Conservation (phyloP, 2,113 vertebrate species). For the Oreochromis spilurus region DNA sequence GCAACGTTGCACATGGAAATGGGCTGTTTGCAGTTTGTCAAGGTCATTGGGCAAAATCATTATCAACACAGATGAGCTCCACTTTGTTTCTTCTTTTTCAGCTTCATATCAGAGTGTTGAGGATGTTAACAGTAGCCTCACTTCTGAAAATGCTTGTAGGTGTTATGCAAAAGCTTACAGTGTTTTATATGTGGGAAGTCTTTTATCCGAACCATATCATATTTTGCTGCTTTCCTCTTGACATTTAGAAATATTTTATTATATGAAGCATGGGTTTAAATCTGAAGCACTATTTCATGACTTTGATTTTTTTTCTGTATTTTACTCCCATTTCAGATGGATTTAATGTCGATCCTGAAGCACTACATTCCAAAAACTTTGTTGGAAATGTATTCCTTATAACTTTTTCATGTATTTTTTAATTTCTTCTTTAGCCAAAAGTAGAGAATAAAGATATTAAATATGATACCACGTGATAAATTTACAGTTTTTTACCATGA, state of each 20-base stretch:
- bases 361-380: background rate
- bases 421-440: background rate
- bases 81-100: background rate
- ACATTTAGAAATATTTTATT: background rate
- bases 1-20: constrained; percentile 12
- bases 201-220: constrained; percentile 25
- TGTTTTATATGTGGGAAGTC: constrained; percentile 24
- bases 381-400: background rate
- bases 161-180: constrained; percentile 6
- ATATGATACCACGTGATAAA: background rate
- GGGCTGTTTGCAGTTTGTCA: constrained; percentile 4
- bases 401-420: background rate
- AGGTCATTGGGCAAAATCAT: constrained; percentile 24
- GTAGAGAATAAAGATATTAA: background rate
- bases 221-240: background rate
- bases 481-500: background rate
- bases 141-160: constrained; percentile 20
- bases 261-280: background rate
- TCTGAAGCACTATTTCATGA: background rate
- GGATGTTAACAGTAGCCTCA: constrained; percentile 8
- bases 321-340: background rate
- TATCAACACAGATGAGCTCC: constrained; percentile 21
- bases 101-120: constrained; percentile 5
- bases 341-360: background rate
- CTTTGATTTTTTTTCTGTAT: background rate